These are phyloP conservation scores for Spodoptera exigua DNA, from an alignment of 2,888 invertebrate species.

Conservation along the genomic window DNA sequence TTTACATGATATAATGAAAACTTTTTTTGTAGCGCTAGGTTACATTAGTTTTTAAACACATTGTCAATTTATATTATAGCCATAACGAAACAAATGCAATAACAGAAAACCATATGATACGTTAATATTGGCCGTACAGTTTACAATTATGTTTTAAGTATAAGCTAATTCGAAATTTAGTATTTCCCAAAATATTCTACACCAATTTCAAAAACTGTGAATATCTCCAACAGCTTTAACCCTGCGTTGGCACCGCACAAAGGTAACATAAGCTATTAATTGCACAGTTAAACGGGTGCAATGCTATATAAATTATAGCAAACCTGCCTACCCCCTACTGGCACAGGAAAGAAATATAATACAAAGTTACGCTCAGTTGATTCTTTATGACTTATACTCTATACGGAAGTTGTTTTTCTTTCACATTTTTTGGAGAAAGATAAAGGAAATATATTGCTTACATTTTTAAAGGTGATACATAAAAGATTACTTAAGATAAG, in stretches of 20 bases:
- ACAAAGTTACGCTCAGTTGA: constrained; percentile 45
- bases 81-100: too few species aligned
- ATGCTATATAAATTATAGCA: constrained; percentile 49
- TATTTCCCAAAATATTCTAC: background rate
- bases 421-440: constrained; percentile 14
- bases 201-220: background rate
- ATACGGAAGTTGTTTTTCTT: constrained; percentile 13
- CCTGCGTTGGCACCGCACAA: constrained; percentile 14
- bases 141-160: too few species aligned
- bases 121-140: too few species aligned
- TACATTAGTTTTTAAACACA: too few species aligned
- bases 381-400: constrained; percentile 47
- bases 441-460: constrained; percentile 19
- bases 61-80: too few species aligned
- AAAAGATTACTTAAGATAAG: background rate
- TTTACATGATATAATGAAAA: too few species aligned
- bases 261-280: constrained; percentile 44
- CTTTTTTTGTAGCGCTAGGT: too few species aligned
- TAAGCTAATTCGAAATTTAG: background rate
- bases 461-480: constrained; percentile 20
- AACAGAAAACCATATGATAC: too few species aligned
- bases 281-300: constrained; percentile 35
- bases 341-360: constrained; percentile 40
- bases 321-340: constrained; percentile 30
- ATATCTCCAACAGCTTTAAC: background rate